Conservation (phyloP, 2,113 vertebrate genomes). For the Verasper variegatus region DNA sequence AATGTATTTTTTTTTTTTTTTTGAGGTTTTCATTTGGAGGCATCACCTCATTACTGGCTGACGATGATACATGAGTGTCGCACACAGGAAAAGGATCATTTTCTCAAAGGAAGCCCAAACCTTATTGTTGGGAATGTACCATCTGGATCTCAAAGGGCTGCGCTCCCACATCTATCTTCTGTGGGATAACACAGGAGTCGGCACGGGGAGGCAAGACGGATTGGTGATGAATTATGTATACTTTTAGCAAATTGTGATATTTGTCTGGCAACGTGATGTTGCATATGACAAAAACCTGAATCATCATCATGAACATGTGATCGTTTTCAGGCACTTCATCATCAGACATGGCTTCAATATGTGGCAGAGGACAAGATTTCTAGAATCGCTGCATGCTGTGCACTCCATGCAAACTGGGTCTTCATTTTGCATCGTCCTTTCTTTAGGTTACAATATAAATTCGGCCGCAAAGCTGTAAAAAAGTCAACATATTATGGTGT, state of each 20-base stretch:
- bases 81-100: slow-evolving; percentile 75
- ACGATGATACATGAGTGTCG: slow-evolving; percentile 73
- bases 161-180: slow-evolving; percentile 79
- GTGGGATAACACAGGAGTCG: slow-evolving; percentile 66
- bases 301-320: slow-evolving; percentile 43
- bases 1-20: slow-evolving; percentile 53
- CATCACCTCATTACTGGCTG: slow-evolving; percentile 69
- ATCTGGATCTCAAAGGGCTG: slow-evolving; percentile 83
- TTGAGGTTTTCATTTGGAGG: slow-evolving; percentile 51
- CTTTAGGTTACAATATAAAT: background rate
- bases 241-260: slow-evolving; percentile 77
- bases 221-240: slow-evolving; percentile 81
- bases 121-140: slow-evolving; percentile 83
- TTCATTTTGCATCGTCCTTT: background rate
- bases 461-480: slow-evolving; percentile 31
- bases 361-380: background rate
- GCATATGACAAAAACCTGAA: slow-evolving; percentile 50
- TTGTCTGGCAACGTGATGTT: slow-evolving; percentile 68
- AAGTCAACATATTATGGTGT: slow-evolving; percentile 41
- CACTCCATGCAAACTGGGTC: background rate
- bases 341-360: background rate
- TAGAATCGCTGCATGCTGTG: background rate
- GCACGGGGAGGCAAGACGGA: slow-evolving; percentile 70
- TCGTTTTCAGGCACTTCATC: slow-evolving; percentile 4
- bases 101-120: slow-evolving; percentile 79